Base-by-base conservation (phyloP, 2,113 vertebrate genomes). In the Nanger granti region DNA sequence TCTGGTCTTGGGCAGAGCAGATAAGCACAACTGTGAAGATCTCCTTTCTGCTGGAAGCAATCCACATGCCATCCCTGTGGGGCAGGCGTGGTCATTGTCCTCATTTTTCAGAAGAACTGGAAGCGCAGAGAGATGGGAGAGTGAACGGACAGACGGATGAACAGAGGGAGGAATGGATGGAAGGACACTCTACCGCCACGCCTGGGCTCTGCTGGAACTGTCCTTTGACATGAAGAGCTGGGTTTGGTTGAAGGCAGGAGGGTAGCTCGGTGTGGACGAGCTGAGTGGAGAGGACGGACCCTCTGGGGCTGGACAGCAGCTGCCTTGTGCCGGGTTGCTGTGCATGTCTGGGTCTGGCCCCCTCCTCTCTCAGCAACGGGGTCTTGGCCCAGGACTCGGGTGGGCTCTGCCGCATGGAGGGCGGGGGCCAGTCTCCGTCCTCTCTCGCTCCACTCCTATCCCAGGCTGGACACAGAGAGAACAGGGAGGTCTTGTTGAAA, bases 51-150 rank as follows among this genome's bases (percentile, higher is more conserved):
- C 29, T 17, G 1, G 14, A 18, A 47, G 20, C 3, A 1, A 34
- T 18, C 57, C 17, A 20, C 18, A 9, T 0, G 0, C 11, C 9
- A 0, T 31, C 24, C 49, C 20, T 4, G 1, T 0, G 2, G 4
- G 37, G 7, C 0, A 41, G 14, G 28, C 1, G 1, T 5, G 2
- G 3, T 5, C 15, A 8, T 0, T 17, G 13, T 22, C 29, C 11
- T 49, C 34, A 7, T 13, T 24, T 13, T 29, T n/a, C 76, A 66
- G 69, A 28, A 44, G 86, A 37, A 31, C 5, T 2, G 10, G 47
- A 14, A 55, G 93, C 4, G 0, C 60, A 52, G 55, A 44, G 62
- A 57, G 17, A 8, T 1, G 54, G 55, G 11, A 1, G 17, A 26
- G 8, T 0, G 54, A 82, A 20, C 0, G 13, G 60, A 64, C 24